phyloP scores from a whole-genome alignment of 2,888 invertebrate species.

The Troides helena region DNA sequence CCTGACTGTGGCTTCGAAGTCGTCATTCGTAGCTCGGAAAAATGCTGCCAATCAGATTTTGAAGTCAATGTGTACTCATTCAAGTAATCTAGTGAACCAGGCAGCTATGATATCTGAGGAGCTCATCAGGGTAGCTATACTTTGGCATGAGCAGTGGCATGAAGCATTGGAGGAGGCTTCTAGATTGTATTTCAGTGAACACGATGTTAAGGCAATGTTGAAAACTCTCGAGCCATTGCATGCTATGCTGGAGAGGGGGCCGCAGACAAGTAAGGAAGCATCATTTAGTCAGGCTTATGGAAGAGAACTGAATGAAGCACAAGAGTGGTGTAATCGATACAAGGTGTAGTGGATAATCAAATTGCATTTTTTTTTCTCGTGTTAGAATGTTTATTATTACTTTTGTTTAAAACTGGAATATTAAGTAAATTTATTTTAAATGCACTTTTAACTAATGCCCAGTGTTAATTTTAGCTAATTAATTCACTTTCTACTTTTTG shows the following conservation, averaged over 20 bases:
- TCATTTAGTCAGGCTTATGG: conserved; percentile 98
- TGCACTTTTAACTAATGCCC: no score
- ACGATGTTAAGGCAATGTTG: conserved; percentile 98
- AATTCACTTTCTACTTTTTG: no score
- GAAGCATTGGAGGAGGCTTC: conserved; percentile 98
- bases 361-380: not conserved
- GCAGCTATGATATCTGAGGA: conserved; percentile 98
- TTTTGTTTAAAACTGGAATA: no score
- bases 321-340: conserved; percentile 96
- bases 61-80: conserved; percentile 97
- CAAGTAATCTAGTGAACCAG: conserved; percentile 94
- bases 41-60: conserved; percentile 96
- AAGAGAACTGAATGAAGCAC: conserved; percentile 95
- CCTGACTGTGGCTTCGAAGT: conserved; percentile 97
- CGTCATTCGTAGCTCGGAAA: conserved; percentile 90
- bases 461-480: no score
- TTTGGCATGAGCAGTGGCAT: conserved; percentile 99
- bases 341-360: conserved; percentile 68
- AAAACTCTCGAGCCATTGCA: conserved; percentile 97
- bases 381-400: no score
- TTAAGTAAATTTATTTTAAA: no score
- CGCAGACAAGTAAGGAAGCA: conserved; percentile 97
- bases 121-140: conserved; percentile 96
- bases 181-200: conserved; percentile 95
- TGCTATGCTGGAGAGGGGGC: conserved; percentile 94